phyloP scores from a whole-genome alignment of 2,113 vertebrate species.

The Columba livia region DNA sequence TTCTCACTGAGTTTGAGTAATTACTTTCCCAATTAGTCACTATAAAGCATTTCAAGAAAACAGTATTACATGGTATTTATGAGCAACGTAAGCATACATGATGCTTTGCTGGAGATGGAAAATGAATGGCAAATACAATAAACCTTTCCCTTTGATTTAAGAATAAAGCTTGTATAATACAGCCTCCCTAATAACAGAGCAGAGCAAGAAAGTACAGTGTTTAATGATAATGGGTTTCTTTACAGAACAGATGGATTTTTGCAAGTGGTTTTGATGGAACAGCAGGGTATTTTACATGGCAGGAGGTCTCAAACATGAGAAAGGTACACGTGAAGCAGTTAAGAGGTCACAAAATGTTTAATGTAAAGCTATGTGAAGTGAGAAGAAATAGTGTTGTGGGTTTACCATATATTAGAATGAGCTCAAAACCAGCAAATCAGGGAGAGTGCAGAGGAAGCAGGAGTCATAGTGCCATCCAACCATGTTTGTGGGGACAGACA shows the following conservation, averaged over 20 bases:
- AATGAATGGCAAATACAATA: not conserved
- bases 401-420: not conserved
- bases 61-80: not conserved
- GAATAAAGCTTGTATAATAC: not conserved
- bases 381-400: not conserved
- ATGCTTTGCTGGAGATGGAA: not conserved
- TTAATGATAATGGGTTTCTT: not conserved
- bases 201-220: not conserved
- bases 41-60: constrained; percentile 1
- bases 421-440: not conserved
- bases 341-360: not conserved
- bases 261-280: not conserved
- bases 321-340: not conserved
- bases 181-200: not conserved
- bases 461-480: not conserved
- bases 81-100: not conserved
- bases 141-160: not conserved
- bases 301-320: not conserved
- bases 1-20: not conserved
- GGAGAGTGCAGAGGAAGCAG: not conserved
- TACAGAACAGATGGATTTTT: not conserved
- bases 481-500: not conserved
- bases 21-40: constrained; percentile 10
- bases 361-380: not conserved
- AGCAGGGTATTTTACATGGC: not conserved